phyloP scores from a whole-genome alignment of 2,888 invertebrate species.

The Ctena decussata region DNA sequence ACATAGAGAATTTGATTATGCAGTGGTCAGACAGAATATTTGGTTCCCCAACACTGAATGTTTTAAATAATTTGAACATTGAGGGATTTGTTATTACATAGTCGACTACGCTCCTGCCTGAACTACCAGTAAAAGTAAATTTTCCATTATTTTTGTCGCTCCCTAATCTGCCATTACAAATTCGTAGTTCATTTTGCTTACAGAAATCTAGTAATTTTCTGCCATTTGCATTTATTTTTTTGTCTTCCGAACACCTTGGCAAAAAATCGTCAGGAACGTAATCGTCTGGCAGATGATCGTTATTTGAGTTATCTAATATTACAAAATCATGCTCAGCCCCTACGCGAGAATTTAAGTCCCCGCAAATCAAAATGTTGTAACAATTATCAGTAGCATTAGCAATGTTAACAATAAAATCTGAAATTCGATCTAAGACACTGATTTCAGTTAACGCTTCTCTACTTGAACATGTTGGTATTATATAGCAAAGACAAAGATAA shows the following conservation, averaged over 20 bases:
- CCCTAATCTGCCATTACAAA: background rate
- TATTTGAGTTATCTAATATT: background rate
- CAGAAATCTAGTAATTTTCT: conserved; percentile 2
- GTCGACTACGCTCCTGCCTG: conserved; percentile 23
- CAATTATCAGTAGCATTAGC: background rate
- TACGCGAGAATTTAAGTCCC: background rate
- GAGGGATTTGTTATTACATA: background rate
- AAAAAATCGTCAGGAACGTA: background rate
- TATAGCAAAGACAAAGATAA: background rate
- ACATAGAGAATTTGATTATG: too few species aligned
- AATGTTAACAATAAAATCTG: background rate
- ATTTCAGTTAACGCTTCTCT: background rate
- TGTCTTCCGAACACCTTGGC: background rate
- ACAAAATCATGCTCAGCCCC: background rate
- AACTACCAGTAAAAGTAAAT: conserved; percentile 1
- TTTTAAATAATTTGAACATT: background rate
- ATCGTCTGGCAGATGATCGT: background rate
- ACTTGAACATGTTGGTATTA: background rate
- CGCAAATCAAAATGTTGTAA: background rate
- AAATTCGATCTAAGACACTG: background rate
- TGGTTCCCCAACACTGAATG: too few species aligned
- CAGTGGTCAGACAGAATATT: too few species aligned
- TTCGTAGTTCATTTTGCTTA: background rate
- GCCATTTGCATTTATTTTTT: background rate
- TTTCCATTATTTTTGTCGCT: background rate